A percentile compares a stretch with the other conserved stretches of the same genome.
Evolutionary conservation across 2,888 invertebrate genomes (phyloP).

Genomic region (Euzophera pinguis): DNA sequence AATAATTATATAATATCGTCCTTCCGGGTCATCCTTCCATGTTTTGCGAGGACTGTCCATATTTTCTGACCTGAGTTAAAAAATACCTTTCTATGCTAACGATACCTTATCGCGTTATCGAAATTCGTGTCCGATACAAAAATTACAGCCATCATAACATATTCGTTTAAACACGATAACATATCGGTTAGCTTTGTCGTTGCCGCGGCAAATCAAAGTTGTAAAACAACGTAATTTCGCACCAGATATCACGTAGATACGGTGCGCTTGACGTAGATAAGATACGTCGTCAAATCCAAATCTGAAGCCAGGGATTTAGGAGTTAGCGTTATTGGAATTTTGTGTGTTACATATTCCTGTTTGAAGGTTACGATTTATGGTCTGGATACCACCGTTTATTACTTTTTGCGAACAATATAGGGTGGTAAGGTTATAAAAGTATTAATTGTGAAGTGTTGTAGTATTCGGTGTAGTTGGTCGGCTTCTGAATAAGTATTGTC

Average conservation of each 20-base stretch:
- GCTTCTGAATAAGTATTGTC: not conserved
- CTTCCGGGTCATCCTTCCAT: too few relatives aligned
- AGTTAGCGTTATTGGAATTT: slow-evolving; percentile 9
- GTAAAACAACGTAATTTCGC: slow-evolving; percentile 78
- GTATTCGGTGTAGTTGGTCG: not conserved
- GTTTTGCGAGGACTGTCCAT: too few relatives aligned
- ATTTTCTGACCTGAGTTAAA: too few relatives aligned
- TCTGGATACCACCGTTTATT: not conserved
- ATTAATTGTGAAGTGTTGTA: not conserved
- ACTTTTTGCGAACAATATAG: not conserved
- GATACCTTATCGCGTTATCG: slow-evolving; percentile 62
- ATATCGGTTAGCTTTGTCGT: slow-evolving; percentile 62
- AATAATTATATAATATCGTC: too few relatives aligned
- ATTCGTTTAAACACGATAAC: slow-evolving; percentile 62
- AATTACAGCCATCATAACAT: slow-evolving; percentile 76
- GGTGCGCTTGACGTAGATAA: slow-evolving; percentile 5
- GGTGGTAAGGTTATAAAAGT: not conserved
- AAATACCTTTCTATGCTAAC: slow-evolving; percentile 31
- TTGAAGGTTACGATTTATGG: slow-evolving; percentile 1
- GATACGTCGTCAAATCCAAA: slow-evolving; percentile 12
- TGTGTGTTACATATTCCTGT: not conserved
- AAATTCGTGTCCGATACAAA: slow-evolving; percentile 76
- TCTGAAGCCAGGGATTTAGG: slow-evolving; percentile 13
- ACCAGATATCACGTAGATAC: slow-evolving; percentile 57
- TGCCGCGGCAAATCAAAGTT: slow-evolving; percentile 75